Evolutionary conservation across 2,888 invertebrate species (phyloP), one percentile per base, ranked within the genome.

Genomic region (Tholera decimalis): DNA sequence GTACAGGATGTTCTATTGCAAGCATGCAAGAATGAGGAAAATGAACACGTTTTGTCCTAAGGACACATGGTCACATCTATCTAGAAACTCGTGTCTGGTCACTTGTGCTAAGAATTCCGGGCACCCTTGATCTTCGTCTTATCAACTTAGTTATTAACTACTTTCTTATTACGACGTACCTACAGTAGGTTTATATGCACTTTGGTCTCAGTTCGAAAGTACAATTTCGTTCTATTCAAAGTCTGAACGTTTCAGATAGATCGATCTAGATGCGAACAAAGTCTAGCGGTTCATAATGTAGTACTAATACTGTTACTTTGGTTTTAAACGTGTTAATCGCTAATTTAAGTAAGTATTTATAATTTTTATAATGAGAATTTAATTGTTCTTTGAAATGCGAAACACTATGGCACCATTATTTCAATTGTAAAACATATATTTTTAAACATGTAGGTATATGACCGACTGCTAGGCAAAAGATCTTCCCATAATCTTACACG

Each of bases 51-150:
- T 33, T 41, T 50, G 30, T 69, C 64, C 54, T 13, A 55, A 54
- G 0, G 24, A 61, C 2, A 18, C 13, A 22, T 63, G 69, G 73
- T 44, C 37, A 69, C 51, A 6, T 3, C 0, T 41, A n/a, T n/a
- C 9, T 33, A 24, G 2, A 33, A n/a, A 26, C 43, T 37, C 18
- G 44, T 65, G 50, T 24, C 39, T 15, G 9, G 30, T 24, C 41
- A 69, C 35, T 30, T n/a, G 35, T 22, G 6, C 15, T 2, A 37
- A 61, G n/a, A 43, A 37, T 50, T 47, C 62, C 69, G 51, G 18
- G 15, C 41, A 63, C 64, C 73, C 55, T 63, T 72, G 54, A 69
- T 47, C 51, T 53, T 51, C 24, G 22, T 24, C n/a, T 59, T 66
- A 73, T 74, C 58, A n/a, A 3, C 11, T 2, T 35, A 62, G 51